These are phyloP conservation scores for Archegozetes longisetosus DNA, from an alignment of 1,140 invertebrate genomes.

Conservation along the genomic window DNA sequence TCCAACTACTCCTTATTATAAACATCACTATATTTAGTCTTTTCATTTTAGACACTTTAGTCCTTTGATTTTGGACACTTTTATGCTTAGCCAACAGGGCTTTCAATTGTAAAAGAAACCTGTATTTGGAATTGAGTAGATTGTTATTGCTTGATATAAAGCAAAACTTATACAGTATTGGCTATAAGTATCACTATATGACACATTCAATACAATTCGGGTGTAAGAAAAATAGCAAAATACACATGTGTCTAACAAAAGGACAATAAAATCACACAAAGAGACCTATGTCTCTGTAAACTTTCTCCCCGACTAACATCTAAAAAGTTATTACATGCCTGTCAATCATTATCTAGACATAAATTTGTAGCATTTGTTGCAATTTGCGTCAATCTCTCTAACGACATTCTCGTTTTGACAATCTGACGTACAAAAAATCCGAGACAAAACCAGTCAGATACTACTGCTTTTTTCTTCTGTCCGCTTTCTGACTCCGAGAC, in stretches of 20 bases:
- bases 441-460: too few species aligned
- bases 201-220: background rate
- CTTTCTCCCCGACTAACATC: background rate
- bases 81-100: too few species aligned
- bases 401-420: too few species aligned
- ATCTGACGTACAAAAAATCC: too few species aligned
- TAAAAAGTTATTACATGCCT: background rate
- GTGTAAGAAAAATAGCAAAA: background rate
- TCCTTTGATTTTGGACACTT: background rate
- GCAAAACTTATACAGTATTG: too few species aligned
- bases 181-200: background rate
- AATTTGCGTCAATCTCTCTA: too few species aligned
- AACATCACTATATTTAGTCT: background rate
- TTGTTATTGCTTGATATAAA: too few species aligned
- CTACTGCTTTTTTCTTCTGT: too few species aligned
- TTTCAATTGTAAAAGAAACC: too few species aligned
- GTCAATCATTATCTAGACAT: background rate
- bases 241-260: background rate
- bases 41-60: background rate
- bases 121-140: too few species aligned
- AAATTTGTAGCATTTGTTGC: background rate
- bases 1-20: background rate
- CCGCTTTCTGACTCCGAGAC: too few species aligned
- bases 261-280: background rate
- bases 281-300: background rate